These are phyloP conservation scores for Epinephelus cyanopodus DNA, from an alignment of 2,113 vertebrate genomes.

Conservation along the genomic window DNA sequence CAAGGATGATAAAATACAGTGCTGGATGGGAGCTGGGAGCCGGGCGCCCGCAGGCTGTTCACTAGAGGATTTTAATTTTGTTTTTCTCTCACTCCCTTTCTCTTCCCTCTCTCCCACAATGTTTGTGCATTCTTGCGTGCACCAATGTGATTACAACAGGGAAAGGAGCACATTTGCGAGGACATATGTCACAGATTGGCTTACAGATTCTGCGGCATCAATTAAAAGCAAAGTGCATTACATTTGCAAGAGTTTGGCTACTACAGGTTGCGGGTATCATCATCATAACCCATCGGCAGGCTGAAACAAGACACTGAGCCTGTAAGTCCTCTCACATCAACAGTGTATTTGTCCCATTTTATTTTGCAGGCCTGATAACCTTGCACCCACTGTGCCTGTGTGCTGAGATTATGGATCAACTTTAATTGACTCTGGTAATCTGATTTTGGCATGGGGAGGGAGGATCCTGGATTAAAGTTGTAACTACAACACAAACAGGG, in stretches of 20 bases:
- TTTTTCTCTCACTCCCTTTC: slow-evolving; percentile 60
- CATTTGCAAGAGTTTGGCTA: slow-evolving; percentile 8
- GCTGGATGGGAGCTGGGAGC: slow-evolving; percentile 62
- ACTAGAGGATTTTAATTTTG: slow-evolving; percentile 77
- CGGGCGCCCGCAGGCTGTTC: slow-evolving; percentile 60
- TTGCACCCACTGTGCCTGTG: slow-evolving; percentile 53
- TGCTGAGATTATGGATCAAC: slow-evolving; percentile 70
- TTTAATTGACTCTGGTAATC: slow-evolving; percentile 80
- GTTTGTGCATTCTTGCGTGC: slow-evolving; percentile 67
- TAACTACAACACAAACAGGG: slow-evolving; percentile 73
- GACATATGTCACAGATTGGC: slow-evolving; percentile 47
- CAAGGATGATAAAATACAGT: slow-evolving; percentile 77
- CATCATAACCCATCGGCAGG: not conserved
- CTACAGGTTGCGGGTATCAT: slow-evolving; percentile 16
- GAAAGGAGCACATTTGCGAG: slow-evolving; percentile 30
- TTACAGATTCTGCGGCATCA: slow-evolving; percentile 21
- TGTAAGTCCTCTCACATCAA: slow-evolving; percentile 50
- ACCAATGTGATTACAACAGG: slow-evolving; percentile 57
- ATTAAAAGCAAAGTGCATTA: slow-evolving; percentile 31
- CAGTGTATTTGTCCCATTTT: slow-evolving; percentile 54
- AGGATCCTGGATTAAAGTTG: slow-evolving; percentile 75
- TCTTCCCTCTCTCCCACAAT: slow-evolving; percentile 46
- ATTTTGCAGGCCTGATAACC: slow-evolving; percentile 58
- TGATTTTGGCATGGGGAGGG: slow-evolving; percentile 66
- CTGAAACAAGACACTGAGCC: slow-evolving; percentile 5